Percentiles rank a stretch among this genome's conserved stretches.
Evolutionary conservation across 2,797 vertebrate genomes (phyloP).

Genomic region (Mormyrus proboscirostris): DNA sequence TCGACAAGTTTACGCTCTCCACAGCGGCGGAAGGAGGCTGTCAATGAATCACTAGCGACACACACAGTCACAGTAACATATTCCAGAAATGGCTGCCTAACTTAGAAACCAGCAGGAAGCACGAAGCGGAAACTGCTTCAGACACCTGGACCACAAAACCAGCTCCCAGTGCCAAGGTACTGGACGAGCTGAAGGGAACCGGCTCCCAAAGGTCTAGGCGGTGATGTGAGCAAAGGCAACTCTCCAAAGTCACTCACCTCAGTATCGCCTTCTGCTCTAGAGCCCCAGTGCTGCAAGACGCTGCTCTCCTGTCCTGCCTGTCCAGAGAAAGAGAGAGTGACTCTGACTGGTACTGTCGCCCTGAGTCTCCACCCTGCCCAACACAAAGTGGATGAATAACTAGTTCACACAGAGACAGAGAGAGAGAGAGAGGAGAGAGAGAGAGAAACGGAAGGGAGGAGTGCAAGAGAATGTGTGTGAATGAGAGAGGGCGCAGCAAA

Average conservation of each 20-base stretch:
- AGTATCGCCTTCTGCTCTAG: slow-evolving; percentile 3
- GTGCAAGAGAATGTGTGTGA: slow-evolving; percentile 24
- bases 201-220: not conserved
- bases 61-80: not conserved
- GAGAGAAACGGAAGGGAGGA: slow-evolving; percentile 12
- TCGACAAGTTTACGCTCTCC: slow-evolving; percentile 48
- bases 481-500: not conserved
- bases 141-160: not conserved
- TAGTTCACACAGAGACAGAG: slow-evolving; percentile 41
- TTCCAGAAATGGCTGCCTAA: not conserved
- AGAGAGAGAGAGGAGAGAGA: slow-evolving; percentile 38
- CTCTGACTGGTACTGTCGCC: slow-evolving; percentile 71
- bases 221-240: not conserved
- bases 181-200: not conserved
- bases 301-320: slow-evolving; percentile 27
- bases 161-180: not conserved
- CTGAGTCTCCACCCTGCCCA: slow-evolving; percentile 64
- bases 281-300: slow-evolving; percentile 31
- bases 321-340: slow-evolving; percentile 29
- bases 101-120: not conserved
- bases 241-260: slow-evolving; percentile 48
- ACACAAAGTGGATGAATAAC: slow-evolving; percentile 66
- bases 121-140: not conserved
- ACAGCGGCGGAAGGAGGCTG: slow-evolving; percentile 33
- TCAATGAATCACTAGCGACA: not conserved